Evolutionary conservation across 2,888 invertebrate genomes (phyloP).

Genomic region (Caenorhabditis zanzibari): DNA sequence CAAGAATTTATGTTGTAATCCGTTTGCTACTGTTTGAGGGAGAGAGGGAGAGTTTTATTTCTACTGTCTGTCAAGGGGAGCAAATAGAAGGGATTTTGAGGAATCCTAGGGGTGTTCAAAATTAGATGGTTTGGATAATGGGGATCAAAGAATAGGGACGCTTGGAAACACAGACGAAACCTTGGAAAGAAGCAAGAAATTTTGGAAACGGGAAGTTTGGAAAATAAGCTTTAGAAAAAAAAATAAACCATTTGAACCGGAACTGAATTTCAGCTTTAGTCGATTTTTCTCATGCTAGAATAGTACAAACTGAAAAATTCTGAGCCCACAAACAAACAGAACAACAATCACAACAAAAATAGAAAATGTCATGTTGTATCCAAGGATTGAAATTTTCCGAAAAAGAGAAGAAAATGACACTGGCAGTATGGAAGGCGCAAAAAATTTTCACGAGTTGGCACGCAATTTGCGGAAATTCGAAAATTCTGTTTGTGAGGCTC

Average conservation of each 20-base stretch:
- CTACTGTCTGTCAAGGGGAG: not conserved
- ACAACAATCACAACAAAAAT: not conserved
- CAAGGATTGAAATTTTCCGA: too few species aligned
- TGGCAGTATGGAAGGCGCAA: not conserved
- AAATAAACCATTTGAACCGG: too few species aligned
- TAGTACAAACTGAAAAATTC: too few species aligned
- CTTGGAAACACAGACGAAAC: too few species aligned
- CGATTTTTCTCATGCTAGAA: too few species aligned
- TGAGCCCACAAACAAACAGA: too few species aligned
- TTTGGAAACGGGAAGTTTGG: not conserved
- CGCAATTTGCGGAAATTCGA: conserved; percentile 59
- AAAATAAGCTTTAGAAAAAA: too few species aligned
- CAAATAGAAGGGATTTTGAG: conserved; percentile 4
- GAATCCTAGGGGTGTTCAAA: not conserved
- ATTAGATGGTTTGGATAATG: not conserved
- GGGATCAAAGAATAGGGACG: too few species aligned
- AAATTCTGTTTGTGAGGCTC: conserved; percentile 42
- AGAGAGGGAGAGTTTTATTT: not conserved
- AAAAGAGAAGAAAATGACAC: conserved; percentile 7
- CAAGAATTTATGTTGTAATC: conserved; percentile 10
- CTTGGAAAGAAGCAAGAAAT: too few species aligned
- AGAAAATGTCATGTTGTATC: not conserved
- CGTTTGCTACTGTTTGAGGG: too few species aligned
- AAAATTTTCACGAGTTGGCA: conserved; percentile 30
- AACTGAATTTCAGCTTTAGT: too few species aligned